phyloP scores from a whole-genome alignment of 2,888 invertebrate genomes.

The Drosophila subquinaria region DNA sequence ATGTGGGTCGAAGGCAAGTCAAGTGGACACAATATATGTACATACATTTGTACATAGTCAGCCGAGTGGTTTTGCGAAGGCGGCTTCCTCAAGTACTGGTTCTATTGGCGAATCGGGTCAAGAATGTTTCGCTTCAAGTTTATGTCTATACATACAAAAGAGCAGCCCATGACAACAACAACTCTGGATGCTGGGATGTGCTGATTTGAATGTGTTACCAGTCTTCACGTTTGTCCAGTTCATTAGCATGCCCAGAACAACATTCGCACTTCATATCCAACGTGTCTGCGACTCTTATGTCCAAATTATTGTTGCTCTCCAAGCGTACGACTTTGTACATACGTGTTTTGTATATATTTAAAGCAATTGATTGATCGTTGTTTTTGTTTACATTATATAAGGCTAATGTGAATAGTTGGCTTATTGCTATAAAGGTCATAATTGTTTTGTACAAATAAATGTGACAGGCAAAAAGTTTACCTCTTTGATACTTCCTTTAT shows the following conservation, averaged over 20 bases:
- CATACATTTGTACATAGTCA: neutral
- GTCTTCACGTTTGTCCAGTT: constrained; percentile 50
- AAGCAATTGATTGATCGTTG: constrained; percentile 12
- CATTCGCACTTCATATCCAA: constrained; percentile 15
- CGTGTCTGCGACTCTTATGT: constrained; percentile 23
- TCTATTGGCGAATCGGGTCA: constrained; percentile 50
- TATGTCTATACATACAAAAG: constrained; percentile 40
- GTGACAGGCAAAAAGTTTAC: neutral
- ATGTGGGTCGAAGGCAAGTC: constrained; percentile 46
- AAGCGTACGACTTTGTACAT: constrained; percentile 14
- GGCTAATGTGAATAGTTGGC: neutral
- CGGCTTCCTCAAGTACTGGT: constrained; percentile 24
- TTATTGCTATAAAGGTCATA: neutral
- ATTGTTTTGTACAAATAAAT: neutral
- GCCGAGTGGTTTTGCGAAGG: constrained; percentile 20
- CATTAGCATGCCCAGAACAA: constrained; percentile 54
- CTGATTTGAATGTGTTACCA: constrained; percentile 25
- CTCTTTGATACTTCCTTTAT: neutral
- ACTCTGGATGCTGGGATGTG: constrained; percentile 42
- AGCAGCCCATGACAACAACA: constrained; percentile 3
- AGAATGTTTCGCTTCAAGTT: constrained; percentile 38
- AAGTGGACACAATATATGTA: constrained; percentile 37
- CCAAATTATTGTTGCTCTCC: constrained; percentile 31
- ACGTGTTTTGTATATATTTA: constrained; percentile 34
- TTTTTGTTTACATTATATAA: constrained; percentile 16